phyloP scores from a whole-genome alignment of 2,888 invertebrate genomes.

The Nycteola revayana region DNA sequence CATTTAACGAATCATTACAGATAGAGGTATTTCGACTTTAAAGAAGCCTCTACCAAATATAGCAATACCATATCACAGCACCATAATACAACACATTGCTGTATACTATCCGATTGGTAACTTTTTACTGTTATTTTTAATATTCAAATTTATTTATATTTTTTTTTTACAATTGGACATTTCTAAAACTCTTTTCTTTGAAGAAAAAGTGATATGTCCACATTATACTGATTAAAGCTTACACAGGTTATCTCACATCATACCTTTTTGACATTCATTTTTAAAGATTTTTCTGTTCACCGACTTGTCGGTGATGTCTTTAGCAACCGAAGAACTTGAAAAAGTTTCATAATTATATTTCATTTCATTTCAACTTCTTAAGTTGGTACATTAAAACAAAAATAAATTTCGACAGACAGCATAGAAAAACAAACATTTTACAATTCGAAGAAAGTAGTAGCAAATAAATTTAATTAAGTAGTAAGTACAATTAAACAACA shows the following conservation, averaged over 20 bases:
- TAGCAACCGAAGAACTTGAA: conserved; percentile 14
- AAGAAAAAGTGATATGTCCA: conserved; percentile 58
- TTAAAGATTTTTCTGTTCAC: conserved; percentile 23
- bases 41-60: conserved; percentile 48
- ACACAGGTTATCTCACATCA: conserved; percentile 41
- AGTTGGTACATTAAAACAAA: conserved; percentile 23
- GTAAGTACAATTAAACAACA: conserved; percentile 54
- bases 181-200: conserved; percentile 34
- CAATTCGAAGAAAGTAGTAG: conserved; percentile 38
- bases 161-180: conserved; percentile 51
- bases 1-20: conserved; percentile 32
- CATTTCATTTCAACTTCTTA: conserved; percentile 23
- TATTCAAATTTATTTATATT: conserved; percentile 38
- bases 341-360: conserved; percentile 2
- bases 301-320: conserved; percentile 11
- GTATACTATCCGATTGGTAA: conserved; percentile 50
- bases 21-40: conserved; percentile 40
- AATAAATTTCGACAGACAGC: conserved; percentile 33
- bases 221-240: conserved; percentile 65
- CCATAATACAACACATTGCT: conserved; percentile 55
- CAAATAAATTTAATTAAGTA: conserved; percentile 52
- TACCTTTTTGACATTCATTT: conserved; percentile 17
- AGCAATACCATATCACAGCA: conserved; percentile 69
- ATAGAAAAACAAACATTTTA: conserved; percentile 37
- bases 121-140: conserved; percentile 38